Base-by-base conservation (phyloP, 2,888 invertebrate species). In the Caenorhabditis virilis region DNA sequence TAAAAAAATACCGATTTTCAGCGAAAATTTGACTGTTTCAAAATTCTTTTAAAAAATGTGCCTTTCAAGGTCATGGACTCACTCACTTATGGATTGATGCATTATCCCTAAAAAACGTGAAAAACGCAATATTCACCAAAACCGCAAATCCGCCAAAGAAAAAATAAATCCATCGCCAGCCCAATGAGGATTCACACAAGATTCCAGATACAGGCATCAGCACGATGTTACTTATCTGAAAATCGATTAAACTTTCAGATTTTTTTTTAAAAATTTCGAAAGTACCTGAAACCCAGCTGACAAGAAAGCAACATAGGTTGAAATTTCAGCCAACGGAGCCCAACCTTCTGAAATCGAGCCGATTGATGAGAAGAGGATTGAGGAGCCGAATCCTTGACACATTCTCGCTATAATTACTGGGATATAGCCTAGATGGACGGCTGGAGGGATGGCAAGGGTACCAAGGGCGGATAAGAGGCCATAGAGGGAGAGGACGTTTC, bases 311-410 rank as follows among this genome's bases (percentile, higher is more conserved):
- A 73, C 66, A 47, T 62, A 73, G 9, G 62, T 55, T 11, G 59
- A 59, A 22, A 59, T 62, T 18, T 62, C 67, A 7, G 63, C 47
- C 11, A 58, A 46, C 2, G 69, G 64, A 16, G 65, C 26, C 73
- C 73, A 73, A 18, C 58, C 58, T 20, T 64, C 50, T 2, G 70
- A 56, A 38, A 73, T 70, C 22, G 46, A 49, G 5, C 73, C 73
- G 13, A 66, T 68, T 0, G 69, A 61, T 20, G 68, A 59, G 42
- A 64, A 70, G 3, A 64, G 50, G 11, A 73, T 62, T 5, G 65
- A 60, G 7, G 63, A 56, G 2, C 65, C 62, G 27, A 64, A 60
- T 6, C 70, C 70, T 65, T 70, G 35, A 30, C 54, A 18, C 30
- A 59, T 27, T 59, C 64, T 45, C 15, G 54, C 54, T 2, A 27